Evolutionary conservation across 23 tunicate species (phyloP).

Genomic region (Ascidia mentula): DNA sequence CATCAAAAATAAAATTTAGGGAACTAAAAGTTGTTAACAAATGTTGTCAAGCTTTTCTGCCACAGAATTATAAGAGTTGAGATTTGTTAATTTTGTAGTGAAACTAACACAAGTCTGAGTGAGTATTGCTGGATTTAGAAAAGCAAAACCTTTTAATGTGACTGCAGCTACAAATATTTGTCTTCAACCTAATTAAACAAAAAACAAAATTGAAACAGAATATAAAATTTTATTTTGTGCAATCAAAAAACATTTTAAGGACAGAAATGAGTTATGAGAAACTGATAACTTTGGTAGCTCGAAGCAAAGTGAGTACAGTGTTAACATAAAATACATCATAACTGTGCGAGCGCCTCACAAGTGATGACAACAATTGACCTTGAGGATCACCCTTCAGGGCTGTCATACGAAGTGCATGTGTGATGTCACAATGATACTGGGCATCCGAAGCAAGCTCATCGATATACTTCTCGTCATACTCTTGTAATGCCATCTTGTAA

Average conservation of each 20-base stretch:
- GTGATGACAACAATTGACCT: background rate
- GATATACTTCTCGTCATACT: conserved; percentile 61
- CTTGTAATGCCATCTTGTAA: conserved; percentile 62
- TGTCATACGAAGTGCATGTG: conserved; percentile 62
- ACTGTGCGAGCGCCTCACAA: conserved; percentile 16
- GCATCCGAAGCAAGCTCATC: conserved; percentile 36
- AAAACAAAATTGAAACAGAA: too few relatives aligned
- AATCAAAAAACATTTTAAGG: background rate
- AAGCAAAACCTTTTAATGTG: too few relatives aligned
- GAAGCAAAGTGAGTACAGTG: conserved; percentile 59
- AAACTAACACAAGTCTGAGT: too few relatives aligned
- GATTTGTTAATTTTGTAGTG: too few relatives aligned
- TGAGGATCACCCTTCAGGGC: conserved; percentile 22
- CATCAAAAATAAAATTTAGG: background rate
- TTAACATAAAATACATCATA: conserved; percentile 44
- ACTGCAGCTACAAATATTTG: too few relatives aligned
- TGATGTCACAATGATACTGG: conserved; percentile 60
- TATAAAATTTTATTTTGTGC: background rate
- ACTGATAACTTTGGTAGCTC: conserved; percentile 47
- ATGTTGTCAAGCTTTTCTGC: too few relatives aligned
- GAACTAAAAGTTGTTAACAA: too few relatives aligned
- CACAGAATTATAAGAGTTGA: too few relatives aligned
- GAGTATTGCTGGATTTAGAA: too few relatives aligned
- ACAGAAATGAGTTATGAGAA: conserved; percentile 26
- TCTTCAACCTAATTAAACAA: too few relatives aligned